Conservation (phyloP, 2,888 invertebrate genomes). For the Melieria crassipennis region DNA sequence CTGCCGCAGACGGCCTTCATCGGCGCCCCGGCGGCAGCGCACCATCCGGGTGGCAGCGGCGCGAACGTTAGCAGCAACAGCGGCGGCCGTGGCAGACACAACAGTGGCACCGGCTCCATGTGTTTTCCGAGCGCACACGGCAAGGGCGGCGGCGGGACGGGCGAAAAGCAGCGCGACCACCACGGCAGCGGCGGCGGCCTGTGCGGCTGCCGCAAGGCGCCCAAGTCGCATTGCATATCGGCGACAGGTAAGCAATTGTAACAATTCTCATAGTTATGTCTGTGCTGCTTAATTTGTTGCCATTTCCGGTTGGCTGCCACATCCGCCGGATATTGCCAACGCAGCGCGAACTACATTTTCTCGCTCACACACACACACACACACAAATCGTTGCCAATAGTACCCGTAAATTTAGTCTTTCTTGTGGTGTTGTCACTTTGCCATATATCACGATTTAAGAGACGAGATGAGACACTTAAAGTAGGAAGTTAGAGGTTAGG, state of each 20-base stretch:
- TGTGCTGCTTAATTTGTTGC: too few relatives aligned
- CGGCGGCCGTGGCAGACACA: conserved; percentile 6
- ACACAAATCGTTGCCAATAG: too few relatives aligned
- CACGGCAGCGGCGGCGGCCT: conserved; percentile 53
- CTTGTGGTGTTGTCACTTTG: too few relatives aligned
- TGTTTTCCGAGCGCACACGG: conserved; percentile 39
- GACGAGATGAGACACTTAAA: too few relatives aligned
- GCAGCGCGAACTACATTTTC: too few relatives aligned
- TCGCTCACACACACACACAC: too few relatives aligned
- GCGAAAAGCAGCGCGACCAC: conserved; percentile 58
- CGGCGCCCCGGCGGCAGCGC: conserved; percentile 45
- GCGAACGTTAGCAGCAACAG: conserved; percentile 43
- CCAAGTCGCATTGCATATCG: conserved; percentile 66
- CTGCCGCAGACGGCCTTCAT: conserved; percentile 62
- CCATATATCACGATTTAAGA: too few relatives aligned
- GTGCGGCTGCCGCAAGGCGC: conserved; percentile 65
- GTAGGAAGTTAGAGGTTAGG: too few relatives aligned
- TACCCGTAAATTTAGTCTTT: too few relatives aligned
- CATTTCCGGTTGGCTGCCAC: too few relatives aligned
- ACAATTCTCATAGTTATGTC: too few relatives aligned
- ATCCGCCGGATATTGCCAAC: too few relatives aligned
- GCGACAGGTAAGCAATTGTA: conserved; percentile 61
- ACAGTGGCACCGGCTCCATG: background rate
- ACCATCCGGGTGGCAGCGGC: conserved; percentile 39
- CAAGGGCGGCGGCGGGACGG: conserved; percentile 40